Base-by-base conservation (phyloP, 2,888 invertebrate genomes). In the Lacanobia oleracea region DNA sequence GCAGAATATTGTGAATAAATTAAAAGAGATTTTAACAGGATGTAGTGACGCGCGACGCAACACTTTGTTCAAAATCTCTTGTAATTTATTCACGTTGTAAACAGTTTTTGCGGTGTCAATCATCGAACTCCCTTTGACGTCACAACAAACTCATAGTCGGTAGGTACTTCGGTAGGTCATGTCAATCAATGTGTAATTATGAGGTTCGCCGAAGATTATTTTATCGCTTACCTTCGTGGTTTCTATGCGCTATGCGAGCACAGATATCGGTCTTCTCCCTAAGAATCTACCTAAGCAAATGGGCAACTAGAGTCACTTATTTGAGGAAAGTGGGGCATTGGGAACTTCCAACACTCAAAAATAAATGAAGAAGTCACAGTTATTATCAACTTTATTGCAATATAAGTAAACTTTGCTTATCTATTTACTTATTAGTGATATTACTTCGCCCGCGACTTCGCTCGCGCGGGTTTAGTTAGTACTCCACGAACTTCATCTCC, bases 1-100 rank as follows among this genome's bases (percentile, higher is more conserved):
- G 53, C 70, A 40, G 72, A 77, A 81, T 73, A 79, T 79, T 67
- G 75, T 75, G 67, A 79, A 71, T 79, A 80, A 79, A 79, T 80
- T 81, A 81, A 79, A 83, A 60, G 67, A 68, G 63, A 45, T 72
- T 82, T 66, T 69, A 82, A 79, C 66, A 56, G 79, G 66, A 61
- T 56, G 67, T 61, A 77, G 78, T 70, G 62, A 63, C 27, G 77
- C 48, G 51, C 33, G 51, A 16, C 27, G 53, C 51, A n/a, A 60
- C 56, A 54, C 54, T 78, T 81, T 74, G 43, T 74, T 37, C 51
- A 50, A 48, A 66, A 79, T 54, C 33, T 77, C 14, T 77, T 59
- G 62, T 56, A 73, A 76, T 79, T 73, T 61, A 76, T 79, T 65
- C 60, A 65, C 51, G 40, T 9, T 43, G 74, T 51, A 61, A 79